phyloP scores from a whole-genome alignment of 2,797 vertebrate genomes.

The Podargus strigoides region DNA sequence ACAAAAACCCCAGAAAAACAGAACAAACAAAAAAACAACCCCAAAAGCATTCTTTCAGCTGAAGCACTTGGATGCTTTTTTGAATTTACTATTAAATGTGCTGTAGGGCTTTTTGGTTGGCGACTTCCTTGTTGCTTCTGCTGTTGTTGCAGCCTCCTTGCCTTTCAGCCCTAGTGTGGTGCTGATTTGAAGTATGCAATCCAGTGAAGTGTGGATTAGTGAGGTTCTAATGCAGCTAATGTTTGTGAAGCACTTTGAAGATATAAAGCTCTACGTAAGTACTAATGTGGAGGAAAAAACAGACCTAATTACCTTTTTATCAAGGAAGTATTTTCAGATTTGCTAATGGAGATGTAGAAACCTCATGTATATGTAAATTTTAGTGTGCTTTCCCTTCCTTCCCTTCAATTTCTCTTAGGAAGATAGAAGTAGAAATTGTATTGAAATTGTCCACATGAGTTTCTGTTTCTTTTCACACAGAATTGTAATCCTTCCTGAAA shows the following conservation, averaged over 20 bases:
- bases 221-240: background rate
- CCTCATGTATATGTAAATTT: background rate
- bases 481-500: background rate
- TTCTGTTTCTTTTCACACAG: background rate
- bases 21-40: too few species aligned
- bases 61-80: background rate
- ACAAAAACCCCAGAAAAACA: too few species aligned
- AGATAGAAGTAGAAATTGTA: background rate
- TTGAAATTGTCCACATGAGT: background rate
- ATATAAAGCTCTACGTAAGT: background rate
- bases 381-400: background rate
- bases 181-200: background rate
- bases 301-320: background rate
- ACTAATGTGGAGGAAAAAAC: background rate
- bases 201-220: background rate
- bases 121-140: background rate
- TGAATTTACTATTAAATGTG: background rate
- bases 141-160: background rate
- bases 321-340: background rate
- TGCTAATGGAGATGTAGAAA: background rate
- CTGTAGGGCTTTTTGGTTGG: background rate
- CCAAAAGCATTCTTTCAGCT: background rate
- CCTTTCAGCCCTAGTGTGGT: background rate
- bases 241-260: constrained; percentile 13
- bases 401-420: background rate